phyloP scores from a whole-genome alignment of 2,888 invertebrate species.

The Heliconius sara region DNA sequence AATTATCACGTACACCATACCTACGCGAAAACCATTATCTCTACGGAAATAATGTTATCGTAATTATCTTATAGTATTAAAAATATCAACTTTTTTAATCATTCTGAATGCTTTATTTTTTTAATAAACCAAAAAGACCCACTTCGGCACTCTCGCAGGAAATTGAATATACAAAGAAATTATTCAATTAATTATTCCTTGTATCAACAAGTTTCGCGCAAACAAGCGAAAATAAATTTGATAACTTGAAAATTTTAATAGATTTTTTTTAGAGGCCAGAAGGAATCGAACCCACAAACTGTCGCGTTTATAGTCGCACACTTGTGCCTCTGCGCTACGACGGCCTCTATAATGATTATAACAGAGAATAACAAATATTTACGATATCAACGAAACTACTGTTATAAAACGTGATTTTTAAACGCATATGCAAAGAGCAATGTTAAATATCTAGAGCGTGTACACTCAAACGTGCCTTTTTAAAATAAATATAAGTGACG shows the following conservation, averaged over 20 bases:
- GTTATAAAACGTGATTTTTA: constrained; percentile 20
- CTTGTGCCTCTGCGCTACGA: too few relatives aligned
- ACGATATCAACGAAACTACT: not conserved
- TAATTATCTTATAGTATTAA: constrained; percentile 2
- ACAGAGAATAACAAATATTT: not conserved
- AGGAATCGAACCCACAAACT: too few relatives aligned
- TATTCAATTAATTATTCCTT: too few relatives aligned
- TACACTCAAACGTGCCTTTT: constrained; percentile 28
- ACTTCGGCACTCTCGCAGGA: too few relatives aligned
- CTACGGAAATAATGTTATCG: constrained; percentile 12
- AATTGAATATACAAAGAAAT: too few relatives aligned
- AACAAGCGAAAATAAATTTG: too few relatives aligned
- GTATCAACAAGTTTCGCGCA: too few relatives aligned
- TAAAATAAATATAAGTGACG: constrained; percentile 22
- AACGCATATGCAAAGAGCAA: constrained; percentile 5
- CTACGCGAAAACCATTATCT: constrained; percentile 1
- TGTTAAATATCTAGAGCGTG: constrained; percentile 26
- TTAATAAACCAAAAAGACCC: not conserved
- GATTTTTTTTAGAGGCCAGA: too few relatives aligned
- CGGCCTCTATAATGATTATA: not conserved
- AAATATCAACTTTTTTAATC: not conserved
- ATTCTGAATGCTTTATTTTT: constrained; percentile 1
- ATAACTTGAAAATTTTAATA: too few relatives aligned
- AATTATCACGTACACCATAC: not conserved
- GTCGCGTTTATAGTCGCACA: too few relatives aligned